Base-by-base conservation (phyloP, 2,113 vertebrate genomes). In the Stegostoma tigrinum region DNA sequence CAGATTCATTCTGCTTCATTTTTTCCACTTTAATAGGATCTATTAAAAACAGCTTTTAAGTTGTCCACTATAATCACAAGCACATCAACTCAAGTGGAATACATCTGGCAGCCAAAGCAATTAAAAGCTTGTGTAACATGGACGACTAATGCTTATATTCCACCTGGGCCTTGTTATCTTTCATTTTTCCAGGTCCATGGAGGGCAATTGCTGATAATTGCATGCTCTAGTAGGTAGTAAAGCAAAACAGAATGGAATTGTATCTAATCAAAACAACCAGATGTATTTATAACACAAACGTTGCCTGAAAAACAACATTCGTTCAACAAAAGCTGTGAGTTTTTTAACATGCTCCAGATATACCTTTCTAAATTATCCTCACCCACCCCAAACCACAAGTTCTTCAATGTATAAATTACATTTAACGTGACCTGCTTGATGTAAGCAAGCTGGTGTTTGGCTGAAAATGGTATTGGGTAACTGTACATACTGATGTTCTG, bases 121-220 rank as follows among this genome's bases (percentile, higher is more conserved):
- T 93, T 93, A 93, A 93, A 93, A 93, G 34, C 89, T 52, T 93
- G 89, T 66, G n/a, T 38, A 93, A 66, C 64, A 38, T 66, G 89
- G 89, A 10, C 8, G 89, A 67, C 89, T 93, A 66, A 38, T 19
- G 66, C 80, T 67, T 93, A 67, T 93, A 93, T 8, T 19, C 89
- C 89, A 66, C 89, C 30, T 93, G 89, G 89, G 89, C 89, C 89
- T 93, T 93, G 89, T 93, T 93, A 64, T 93, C 61, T 93, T 93
- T 93, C 61, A 93, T 64, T 93, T 93, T n/a, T 38, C 89, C 89
- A 93, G 61, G 89, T 64, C 89, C 61, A 42, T 66, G 34, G 89
- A 93, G 89, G 34, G 61, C 89, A 93, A 66, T 93, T 93, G 89
- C 17, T 17, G 17, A 93, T 93, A 38, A 93, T 66, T 93, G 34